Evolutionary conservation across 2,888 invertebrate species (phyloP), one percentile per base, ranked within the genome.

Genomic region (Conus canariensis): DNA sequence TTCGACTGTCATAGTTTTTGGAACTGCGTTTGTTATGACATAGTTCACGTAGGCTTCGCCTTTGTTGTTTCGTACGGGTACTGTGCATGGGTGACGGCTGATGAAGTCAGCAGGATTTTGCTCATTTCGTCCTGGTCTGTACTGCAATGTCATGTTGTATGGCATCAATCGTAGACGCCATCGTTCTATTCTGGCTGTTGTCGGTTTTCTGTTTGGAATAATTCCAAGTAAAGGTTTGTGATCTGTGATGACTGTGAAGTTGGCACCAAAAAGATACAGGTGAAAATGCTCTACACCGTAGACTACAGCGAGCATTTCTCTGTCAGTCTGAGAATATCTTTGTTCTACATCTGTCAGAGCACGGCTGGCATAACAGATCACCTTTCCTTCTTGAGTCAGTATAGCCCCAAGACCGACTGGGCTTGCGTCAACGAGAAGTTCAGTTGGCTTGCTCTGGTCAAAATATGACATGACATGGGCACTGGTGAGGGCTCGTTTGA

Each of bases 301-400:
- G 4, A 93, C 92, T n/a, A 94, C 92, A 10, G 93, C 93, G 56
- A 94, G 89, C 87, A 92, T 91, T 89, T 94, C 93, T n/a, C 93
- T 83, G 58, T 93, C 93, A n/a, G 93, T 94, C 85, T 94, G 94
- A 10, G 45, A 80, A 30, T 80, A 80, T 16, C 80, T 80, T 80
- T 80, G 7, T 58, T 85, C 59, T 16, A n/a, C 25, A n/a, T 85
- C 85, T 85, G 85, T 85, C 85, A 85, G 22, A 45, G 4, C 45
- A 45, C 3, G 45, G 45, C 45, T 58, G 59, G 85, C 25, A 56
- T 90, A 88, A 14, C 92, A 90, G 22, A 92, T 90, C 85, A 90
- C 86, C 14, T 89, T 90, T 25, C 93, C 87, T 12, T 80, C 30
- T 74, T 94, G 93, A n/a, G 89, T 88, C 5, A 93, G 83, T 10